These are phyloP conservation scores for Drosophila koepferae DNA, from an alignment of 2,888 invertebrate genomes.

Conservation along the genomic window DNA sequence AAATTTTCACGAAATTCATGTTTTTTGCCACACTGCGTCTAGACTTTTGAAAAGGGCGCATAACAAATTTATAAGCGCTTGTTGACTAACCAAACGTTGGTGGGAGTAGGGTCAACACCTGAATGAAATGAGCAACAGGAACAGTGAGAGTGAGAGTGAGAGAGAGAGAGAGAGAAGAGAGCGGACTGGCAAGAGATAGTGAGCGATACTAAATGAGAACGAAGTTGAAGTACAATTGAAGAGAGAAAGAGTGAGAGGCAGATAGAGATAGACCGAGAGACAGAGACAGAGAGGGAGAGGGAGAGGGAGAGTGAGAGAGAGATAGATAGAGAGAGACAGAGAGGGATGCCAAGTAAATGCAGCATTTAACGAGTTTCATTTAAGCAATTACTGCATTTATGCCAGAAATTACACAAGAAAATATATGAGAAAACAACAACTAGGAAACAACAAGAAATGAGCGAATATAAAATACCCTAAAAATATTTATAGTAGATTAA, in stretches of 20 bases:
- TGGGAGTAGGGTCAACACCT: not conserved
- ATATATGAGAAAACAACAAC: not conserved
- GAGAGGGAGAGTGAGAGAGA: not conserved
- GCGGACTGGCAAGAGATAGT: not conserved
- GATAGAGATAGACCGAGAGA: no score
- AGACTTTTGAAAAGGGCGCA: conserved; percentile 59
- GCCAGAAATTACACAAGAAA: conserved; percentile 3
- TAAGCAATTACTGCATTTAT: conserved; percentile 30
- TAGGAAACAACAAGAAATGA: not conserved
- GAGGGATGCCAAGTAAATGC: not conserved
- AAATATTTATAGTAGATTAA: no score
- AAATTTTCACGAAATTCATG: conserved; percentile 47
- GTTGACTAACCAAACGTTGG: conserved; percentile 24
- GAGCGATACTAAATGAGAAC: not conserved
- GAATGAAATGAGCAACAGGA: conserved; percentile 2
- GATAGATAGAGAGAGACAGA: no score
- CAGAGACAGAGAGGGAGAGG: no score
- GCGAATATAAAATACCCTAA: not conserved
- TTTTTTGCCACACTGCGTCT: conserved; percentile 58
- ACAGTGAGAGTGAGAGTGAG: not conserved
- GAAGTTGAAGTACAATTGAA: not conserved
- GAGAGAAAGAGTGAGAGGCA: no score
- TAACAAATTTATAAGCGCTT: conserved; percentile 58
- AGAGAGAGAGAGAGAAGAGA: no score
- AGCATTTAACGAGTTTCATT: conserved; percentile 26